Conservation (phyloP, 1,140 invertebrate genomes). For the Papilio aristodemus region DNA sequence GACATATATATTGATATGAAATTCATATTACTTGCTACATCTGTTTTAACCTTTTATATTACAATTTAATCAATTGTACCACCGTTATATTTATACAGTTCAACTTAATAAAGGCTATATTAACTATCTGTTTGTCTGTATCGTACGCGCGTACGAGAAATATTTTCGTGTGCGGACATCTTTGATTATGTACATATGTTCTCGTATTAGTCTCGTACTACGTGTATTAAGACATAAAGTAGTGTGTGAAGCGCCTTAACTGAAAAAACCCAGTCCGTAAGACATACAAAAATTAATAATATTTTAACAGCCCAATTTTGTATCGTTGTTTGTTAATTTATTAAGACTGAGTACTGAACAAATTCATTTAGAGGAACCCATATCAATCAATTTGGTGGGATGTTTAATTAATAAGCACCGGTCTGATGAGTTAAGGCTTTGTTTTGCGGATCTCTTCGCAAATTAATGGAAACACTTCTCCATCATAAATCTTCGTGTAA, state of each 20-base stretch:
- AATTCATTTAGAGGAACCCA: constrained; percentile 14
- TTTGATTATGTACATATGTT: no score
- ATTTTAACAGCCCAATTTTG: constrained; percentile 20
- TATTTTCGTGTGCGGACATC: no score
- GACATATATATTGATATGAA: not conserved
- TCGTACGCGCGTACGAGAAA: no score
- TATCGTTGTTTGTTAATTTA: constrained; percentile 16
- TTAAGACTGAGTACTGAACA: not conserved
- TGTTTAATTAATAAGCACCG: constrained; percentile 6
- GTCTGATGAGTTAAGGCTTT: not conserved
- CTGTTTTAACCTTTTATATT: not conserved
- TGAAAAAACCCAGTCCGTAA: not conserved
- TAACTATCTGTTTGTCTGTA: no score
- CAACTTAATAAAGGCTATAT: no score
- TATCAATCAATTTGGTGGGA: constrained; percentile 22
- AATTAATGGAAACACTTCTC: not conserved
- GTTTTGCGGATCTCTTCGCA: not conserved
- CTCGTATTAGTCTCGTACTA: no score
- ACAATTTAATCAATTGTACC: no score
- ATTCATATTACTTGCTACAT: not conserved
- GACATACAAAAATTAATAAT: constrained; percentile 25
- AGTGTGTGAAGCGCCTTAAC: not conserved
- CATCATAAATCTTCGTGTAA: not conserved
- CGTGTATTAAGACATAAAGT: no score
- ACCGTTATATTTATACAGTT: no score